phyloP scores from a whole-genome alignment of 2,797 vertebrate species.

The Syngnathus acus region DNA sequence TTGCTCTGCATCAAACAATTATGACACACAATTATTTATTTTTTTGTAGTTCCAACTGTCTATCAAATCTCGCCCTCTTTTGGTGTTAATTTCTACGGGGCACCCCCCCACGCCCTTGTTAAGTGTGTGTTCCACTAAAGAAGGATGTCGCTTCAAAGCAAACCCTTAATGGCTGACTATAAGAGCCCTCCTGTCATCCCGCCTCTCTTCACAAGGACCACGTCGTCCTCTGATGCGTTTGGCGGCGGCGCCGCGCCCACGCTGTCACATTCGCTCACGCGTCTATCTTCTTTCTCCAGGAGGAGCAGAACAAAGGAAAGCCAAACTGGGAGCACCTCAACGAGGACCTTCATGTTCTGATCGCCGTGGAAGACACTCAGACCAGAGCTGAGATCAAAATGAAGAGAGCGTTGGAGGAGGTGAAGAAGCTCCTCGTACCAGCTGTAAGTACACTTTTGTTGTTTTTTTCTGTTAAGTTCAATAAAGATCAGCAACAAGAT shows the following conservation, averaged over 20 bases:
- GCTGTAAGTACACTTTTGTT: constrained; percentile 64
- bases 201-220: constrained; percentile 34
- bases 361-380: constrained; percentile 79
- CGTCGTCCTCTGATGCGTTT: constrained; percentile 34
- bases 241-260: constrained; percentile 35
- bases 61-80: constrained; percentile 32
- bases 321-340: constrained; percentile 83
- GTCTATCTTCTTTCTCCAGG: constrained; percentile 53
- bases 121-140: constrained; percentile 50
- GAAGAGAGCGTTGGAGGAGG: constrained; percentile 78
- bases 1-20: neutral
- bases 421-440: constrained; percentile 79
- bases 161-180: constrained; percentile 58
- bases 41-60: constrained; percentile 9
- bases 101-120: constrained; percentile 22
- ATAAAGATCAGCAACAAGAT: neutral
- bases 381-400: constrained; percentile 77
- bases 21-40: neutral
- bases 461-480: neutral
- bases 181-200: constrained; percentile 46
- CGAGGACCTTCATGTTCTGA: constrained; percentile 78
- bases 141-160: constrained; percentile 60
- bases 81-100: constrained; percentile 60
- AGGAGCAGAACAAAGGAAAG: constrained; percentile 81
- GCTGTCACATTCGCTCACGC: constrained; percentile 42